Conservation (phyloP, 1,140 invertebrate genomes). For the Lepeophtheirus salmonis region DNA sequence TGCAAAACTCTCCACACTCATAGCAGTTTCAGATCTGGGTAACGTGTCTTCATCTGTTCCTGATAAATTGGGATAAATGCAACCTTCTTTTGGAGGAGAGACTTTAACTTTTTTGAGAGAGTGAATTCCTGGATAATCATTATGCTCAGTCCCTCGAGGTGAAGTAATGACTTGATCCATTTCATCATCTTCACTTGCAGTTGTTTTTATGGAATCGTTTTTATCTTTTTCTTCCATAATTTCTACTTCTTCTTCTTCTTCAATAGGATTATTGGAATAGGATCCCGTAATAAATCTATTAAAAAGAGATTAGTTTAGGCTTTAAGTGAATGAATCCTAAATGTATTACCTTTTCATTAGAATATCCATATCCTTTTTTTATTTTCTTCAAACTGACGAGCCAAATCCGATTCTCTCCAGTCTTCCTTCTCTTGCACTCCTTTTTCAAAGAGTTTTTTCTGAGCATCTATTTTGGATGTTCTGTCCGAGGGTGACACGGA, state of each 20-base stretch:
- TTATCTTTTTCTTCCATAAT: not conserved
- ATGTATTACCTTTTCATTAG: constrained; percentile 12
- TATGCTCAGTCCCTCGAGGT: not conserved
- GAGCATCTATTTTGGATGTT: not conserved
- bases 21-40: constrained; percentile 5
- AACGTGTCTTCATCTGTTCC: constrained; percentile 6
- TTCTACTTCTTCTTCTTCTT: not conserved
- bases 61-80: constrained; percentile 9
- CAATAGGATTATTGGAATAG: not conserved
- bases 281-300: too few relatives aligned
- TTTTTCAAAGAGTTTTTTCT: constrained; percentile 14
- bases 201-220: not conserved
- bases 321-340: too few relatives aligned
- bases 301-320: too few relatives aligned
- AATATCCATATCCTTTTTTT: constrained; percentile 10
- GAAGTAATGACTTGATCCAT: not conserved
- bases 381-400: not conserved
- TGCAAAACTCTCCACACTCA: constrained; percentile 1
- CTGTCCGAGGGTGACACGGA: not conserved
- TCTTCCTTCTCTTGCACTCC: not conserved
- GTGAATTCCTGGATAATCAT: constrained; percentile 12
- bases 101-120: constrained; percentile 15
- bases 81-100: constrained; percentile 7
- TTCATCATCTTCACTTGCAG: not conserved
- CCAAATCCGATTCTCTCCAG: constrained; percentile 14